Conservation (phyloP, 2,797 vertebrate species). For the Graptemys geographica region DNA sequence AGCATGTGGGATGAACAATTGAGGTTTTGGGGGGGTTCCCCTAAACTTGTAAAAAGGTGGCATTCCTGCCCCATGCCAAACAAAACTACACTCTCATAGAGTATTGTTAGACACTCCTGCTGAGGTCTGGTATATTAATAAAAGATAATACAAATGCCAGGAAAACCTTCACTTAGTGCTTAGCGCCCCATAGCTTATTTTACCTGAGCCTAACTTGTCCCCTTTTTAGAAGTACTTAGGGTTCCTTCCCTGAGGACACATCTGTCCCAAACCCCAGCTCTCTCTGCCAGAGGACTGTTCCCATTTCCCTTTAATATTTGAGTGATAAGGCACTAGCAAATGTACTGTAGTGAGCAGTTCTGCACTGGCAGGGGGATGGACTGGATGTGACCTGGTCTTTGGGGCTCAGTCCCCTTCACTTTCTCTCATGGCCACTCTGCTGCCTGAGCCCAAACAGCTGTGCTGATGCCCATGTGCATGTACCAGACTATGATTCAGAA, state of each 20-base stretch:
- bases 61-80: not conserved
- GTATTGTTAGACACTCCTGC: not conserved
- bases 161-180: not conserved
- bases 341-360: not conserved
- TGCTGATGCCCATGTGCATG: not conserved
- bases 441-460: not conserved
- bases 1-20: not conserved
- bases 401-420: not conserved
- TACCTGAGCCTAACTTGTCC: not conserved
- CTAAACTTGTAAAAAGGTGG: not conserved
- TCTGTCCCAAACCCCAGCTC: not conserved
- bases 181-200: not conserved
- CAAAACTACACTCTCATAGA: not conserved
- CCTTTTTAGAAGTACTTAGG: not conserved
- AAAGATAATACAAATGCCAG: not conserved
- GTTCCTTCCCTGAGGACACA: not conserved
- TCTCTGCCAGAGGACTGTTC: not conserved
- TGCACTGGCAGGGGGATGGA: not conserved
- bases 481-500: not conserved
- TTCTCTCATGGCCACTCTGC: slow-evolving; percentile 21
- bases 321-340: not conserved
- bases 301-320: not conserved
- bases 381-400: not conserved
- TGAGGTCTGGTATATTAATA: not conserved
- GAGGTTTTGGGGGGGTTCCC: not conserved